Evolutionary conservation across 2,888 invertebrate species (phyloP).

Genomic region (Steinernema scapterisci): DNA sequence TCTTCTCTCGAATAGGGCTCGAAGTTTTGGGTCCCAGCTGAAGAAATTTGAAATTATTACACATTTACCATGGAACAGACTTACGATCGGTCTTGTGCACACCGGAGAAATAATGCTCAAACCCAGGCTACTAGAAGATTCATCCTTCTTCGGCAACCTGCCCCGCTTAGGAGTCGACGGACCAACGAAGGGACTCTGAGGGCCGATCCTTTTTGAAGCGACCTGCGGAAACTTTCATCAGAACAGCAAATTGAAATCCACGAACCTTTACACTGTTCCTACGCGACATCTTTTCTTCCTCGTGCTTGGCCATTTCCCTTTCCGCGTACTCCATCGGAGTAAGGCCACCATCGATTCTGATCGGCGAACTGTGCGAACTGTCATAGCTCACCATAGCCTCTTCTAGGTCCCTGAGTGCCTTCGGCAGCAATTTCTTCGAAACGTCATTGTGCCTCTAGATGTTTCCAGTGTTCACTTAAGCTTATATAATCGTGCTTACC

Average conservation of each 20-base stretch:
- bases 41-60: no score
- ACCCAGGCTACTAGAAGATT: neutral
- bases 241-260: no score
- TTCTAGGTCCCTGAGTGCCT: neutral
- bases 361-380: neutral
- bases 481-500: neutral
- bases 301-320: neutral
- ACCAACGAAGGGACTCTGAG: neutral
- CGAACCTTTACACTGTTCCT: neutral
- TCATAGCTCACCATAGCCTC: neutral
- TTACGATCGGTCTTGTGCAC: neutral
- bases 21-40: no score
- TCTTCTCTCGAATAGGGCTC: no score
- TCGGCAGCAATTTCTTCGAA: neutral
- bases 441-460: neutral
- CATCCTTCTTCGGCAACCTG: no score
- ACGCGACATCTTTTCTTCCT: neutral
- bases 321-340: neutral
- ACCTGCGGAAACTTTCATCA: neutral
- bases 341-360: neutral
- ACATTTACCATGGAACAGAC: no score
- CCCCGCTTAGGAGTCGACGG: neutral
- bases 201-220: neutral
- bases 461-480: neutral
- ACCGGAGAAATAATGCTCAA: slow-evolving; percentile 5